These are phyloP conservation scores for Margarornis squamiger DNA, from an alignment of 2,797 vertebrate genomes.

Conservation along the genomic window DNA sequence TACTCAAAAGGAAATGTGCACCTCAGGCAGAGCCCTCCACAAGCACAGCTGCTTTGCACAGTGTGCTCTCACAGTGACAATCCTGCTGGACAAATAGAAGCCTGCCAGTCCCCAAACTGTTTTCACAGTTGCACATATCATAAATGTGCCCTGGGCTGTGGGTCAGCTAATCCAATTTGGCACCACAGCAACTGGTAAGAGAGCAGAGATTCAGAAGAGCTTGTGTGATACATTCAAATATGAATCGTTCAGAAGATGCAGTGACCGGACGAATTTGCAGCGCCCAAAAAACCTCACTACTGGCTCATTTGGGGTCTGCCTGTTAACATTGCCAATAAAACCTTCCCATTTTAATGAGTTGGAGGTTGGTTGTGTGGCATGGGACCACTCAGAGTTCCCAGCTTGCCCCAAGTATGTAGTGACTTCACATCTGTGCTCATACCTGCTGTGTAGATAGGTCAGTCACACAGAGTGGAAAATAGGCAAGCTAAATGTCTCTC, in stretches of 20 bases:
- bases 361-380: not conserved
- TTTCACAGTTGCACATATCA: fast-evolving
- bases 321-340: not conserved
- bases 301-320: not conserved
- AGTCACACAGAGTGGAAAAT: not conserved
- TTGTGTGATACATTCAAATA: not conserved
- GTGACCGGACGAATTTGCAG: not conserved
- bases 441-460: not conserved
- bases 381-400: not conserved
- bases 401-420: not conserved
- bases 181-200: not conserved
- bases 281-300: not conserved
- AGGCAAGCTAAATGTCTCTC: not conserved
- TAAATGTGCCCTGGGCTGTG: not conserved
- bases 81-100: not conserved
- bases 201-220: not conserved
- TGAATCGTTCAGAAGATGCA: not conserved
- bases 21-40: not conserved
- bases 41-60: not conserved
- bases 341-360: not conserved
- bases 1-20: not conserved
- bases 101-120: not conserved
- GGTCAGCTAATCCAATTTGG: not conserved
- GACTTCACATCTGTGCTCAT: not conserved
- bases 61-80: not conserved